Conservation (phyloP, 2,797 vertebrate genomes). For the Zonotrichia albicollis region DNA sequence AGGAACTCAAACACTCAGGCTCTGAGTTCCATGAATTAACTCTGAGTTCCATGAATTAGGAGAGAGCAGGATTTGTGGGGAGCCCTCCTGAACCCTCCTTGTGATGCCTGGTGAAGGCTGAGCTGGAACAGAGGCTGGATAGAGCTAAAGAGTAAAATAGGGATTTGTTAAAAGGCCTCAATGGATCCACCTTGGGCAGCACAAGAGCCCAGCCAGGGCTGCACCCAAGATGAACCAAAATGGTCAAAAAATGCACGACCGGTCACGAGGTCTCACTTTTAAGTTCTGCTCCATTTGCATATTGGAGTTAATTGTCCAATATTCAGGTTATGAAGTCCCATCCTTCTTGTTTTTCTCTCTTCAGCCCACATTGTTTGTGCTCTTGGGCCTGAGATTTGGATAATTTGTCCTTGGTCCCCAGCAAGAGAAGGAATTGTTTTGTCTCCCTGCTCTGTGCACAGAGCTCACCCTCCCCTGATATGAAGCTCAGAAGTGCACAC, state of each 20-base stretch:
- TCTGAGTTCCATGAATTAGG: neutral
- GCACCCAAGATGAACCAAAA: neutral
- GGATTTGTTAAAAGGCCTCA: neutral
- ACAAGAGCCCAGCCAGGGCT: neutral
- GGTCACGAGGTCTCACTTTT: neutral
- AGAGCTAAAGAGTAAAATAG: neutral
- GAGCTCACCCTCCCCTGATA: neutral
- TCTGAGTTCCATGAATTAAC: slow-evolving; percentile 3
- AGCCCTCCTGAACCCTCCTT: neutral
- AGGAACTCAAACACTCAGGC: slow-evolving; percentile 1
- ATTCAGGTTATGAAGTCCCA: rapidly evolving
- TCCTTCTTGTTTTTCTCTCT: neutral
- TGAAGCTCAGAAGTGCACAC: neutral
- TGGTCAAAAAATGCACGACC: neutral
- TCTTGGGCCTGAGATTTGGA: neutral
- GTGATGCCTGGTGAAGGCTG: neutral
- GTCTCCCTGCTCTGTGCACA: neutral
- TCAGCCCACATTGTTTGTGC: rapidly evolving
- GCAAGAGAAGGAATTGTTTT: neutral
- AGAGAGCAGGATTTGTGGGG: slow-evolving; percentile 11
- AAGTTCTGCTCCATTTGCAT: neutral
- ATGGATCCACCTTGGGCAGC: neutral
- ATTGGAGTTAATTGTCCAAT: neutral
- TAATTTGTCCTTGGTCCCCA: neutral
- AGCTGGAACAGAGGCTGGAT: neutral